Evolutionary conservation across 2,888 invertebrate species (phyloP).

Genomic region (Tubulanus polymorphus): DNA sequence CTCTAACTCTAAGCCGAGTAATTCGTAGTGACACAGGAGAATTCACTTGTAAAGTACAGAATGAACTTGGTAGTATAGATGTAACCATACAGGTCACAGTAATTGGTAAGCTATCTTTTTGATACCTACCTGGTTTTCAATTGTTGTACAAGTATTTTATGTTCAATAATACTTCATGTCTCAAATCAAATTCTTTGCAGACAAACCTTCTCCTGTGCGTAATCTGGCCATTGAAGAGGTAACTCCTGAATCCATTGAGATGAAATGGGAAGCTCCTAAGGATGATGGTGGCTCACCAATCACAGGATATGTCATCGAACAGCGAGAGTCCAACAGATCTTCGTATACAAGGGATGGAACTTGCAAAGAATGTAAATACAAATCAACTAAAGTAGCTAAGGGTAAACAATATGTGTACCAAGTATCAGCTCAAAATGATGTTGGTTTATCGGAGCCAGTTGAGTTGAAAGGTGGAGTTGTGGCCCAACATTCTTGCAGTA

Average conservation of each 20-base stretch:
- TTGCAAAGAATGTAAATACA: slow-evolving; percentile 15
- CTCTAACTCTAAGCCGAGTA: slow-evolving; percentile 24
- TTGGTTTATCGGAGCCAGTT: slow-evolving; percentile 74
- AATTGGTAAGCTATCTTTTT: slow-evolving; percentile 62
- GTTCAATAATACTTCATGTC: neutral
- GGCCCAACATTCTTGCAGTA: slow-evolving; percentile 19
- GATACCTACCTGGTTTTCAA: neutral
- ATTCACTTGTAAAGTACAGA: slow-evolving; percentile 26
- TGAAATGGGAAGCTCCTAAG: slow-evolving; percentile 51
- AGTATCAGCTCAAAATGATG: slow-evolving; percentile 57
- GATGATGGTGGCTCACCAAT: slow-evolving; percentile 47
- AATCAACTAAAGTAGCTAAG: slow-evolving; percentile 27
- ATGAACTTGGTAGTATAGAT: slow-evolving; percentile 22
- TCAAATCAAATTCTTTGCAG: slow-evolving; percentile 42
- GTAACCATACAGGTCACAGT: slow-evolving; percentile 25
- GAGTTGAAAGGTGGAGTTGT: no score
- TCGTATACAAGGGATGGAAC: slow-evolving; percentile 42
- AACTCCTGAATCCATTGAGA: slow-evolving; percentile 30
- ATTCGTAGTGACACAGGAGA: slow-evolving; percentile 21
- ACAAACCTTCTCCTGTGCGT: slow-evolving; percentile 42
- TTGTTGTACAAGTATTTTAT: neutral
- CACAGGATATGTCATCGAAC: slow-evolving; percentile 37
- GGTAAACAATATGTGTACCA: slow-evolving; percentile 38
- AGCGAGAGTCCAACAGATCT: slow-evolving; percentile 34
- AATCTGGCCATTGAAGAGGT: slow-evolving; percentile 35